These are phyloP conservation scores for Chironomus riparius DNA, from an alignment of 2,888 invertebrate species.

Conservation along the genomic window DNA sequence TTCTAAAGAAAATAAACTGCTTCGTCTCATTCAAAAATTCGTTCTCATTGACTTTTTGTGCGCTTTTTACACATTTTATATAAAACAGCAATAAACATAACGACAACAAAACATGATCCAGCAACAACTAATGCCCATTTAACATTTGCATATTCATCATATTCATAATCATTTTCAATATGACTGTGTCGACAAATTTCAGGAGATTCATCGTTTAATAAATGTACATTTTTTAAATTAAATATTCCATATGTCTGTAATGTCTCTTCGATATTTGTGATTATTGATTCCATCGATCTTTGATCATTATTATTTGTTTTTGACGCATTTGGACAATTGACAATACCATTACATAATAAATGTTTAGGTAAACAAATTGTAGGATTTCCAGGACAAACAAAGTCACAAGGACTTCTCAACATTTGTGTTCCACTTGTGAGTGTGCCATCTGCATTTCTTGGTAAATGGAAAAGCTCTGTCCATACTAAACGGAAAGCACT, in stretches of 20 bases:
- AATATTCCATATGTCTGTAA: constrained; percentile 50
- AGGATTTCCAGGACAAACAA: constrained; percentile 76
- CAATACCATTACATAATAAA: constrained; percentile 76
- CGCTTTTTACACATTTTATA: constrained; percentile 33
- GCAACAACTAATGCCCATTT: constrained; percentile 38
- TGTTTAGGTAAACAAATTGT: constrained; percentile 75
- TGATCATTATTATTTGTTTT: constrained; percentile 37
- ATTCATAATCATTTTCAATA: constrained; percentile 45
- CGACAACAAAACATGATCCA: constrained; percentile 38
- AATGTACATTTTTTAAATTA: constrained; percentile 45
- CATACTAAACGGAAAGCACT: constrained; percentile 83
- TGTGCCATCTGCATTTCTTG: constrained; percentile 72
- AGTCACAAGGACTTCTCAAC: constrained; percentile 69
- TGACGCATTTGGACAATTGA: constrained; percentile 75
- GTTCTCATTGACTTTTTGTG: constrained; percentile 13
- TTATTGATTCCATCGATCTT: constrained; percentile 42
- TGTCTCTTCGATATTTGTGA: constrained; percentile 52
- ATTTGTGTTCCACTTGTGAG: constrained; percentile 64
- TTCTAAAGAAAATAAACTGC: too few species aligned
- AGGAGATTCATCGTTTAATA: constrained; percentile 65
- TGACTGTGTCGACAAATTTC: constrained; percentile 52
- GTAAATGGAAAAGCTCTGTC: constrained; percentile 81
- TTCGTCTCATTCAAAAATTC: too few species aligned
- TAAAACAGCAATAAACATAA: constrained; percentile 38
- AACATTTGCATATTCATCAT: constrained; percentile 40